phyloP scores from a whole-genome alignment of 2,113 vertebrate species.

The Nannospalax galili region DNA sequence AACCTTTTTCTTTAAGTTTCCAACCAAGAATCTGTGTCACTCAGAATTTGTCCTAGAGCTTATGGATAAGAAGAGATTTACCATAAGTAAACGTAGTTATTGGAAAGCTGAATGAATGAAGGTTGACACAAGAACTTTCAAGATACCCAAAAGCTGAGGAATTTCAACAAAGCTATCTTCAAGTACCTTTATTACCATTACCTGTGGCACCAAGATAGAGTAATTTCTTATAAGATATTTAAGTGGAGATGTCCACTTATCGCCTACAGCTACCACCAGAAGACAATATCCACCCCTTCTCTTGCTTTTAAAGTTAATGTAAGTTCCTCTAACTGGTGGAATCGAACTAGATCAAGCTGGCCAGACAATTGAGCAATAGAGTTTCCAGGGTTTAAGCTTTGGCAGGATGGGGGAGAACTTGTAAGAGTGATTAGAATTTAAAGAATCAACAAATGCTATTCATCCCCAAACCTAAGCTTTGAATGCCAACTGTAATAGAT shows the following conservation, averaged over 20 bases:
- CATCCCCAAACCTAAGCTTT: neutral
- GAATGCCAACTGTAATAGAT: neutral
- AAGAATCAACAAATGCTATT: neutral
- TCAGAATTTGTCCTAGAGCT: neutral
- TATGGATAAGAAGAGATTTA: neutral
- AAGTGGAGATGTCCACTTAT: neutral
- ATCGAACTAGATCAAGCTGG: neutral
- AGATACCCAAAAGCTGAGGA: neutral
- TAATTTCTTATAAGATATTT: too few species aligned
- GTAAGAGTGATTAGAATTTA: neutral
- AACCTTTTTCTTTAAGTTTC: neutral
- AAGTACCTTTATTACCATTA: neutral
- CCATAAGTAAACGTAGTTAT: neutral
- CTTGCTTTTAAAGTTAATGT: neutral
- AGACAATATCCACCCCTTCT: neutral
- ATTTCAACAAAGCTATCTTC: neutral
- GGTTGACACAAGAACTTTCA: neutral
- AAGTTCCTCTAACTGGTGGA: neutral
- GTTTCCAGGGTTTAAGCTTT: neutral
- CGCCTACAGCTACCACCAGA: too few species aligned
- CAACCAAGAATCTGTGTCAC: neutral
- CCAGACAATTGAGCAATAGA: neutral
- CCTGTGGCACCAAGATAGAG: neutral
- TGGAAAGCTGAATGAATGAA: neutral
- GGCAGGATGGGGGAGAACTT: neutral